Percentiles rank a stretch among this genome's conserved stretches.
Evolutionary conservation across 2,113 vertebrate species (phyloP).

Genomic region (Hymenochirus boettgeri): DNA sequence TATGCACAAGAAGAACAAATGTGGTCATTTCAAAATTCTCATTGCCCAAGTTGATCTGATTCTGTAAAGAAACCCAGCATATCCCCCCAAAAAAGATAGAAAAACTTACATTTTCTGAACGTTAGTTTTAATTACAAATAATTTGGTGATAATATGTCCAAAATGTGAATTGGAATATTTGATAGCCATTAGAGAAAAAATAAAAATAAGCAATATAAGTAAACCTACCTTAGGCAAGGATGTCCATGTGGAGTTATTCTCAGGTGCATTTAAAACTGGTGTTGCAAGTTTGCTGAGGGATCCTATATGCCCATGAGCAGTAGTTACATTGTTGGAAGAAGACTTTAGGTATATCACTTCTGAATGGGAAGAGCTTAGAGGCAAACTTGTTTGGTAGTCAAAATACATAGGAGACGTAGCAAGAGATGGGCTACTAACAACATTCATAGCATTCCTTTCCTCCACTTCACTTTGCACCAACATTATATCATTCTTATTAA

Average conservation of each 20-base stretch:
- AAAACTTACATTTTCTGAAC: too few relatives aligned
- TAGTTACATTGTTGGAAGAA: slow-evolving; percentile 92
- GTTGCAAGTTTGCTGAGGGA: slow-evolving; percentile 96
- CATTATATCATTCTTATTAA: slow-evolving; percentile 98
- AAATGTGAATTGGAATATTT: background rate
- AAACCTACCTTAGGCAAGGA: slow-evolving; percentile 97
- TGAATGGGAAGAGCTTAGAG: slow-evolving; percentile 96
- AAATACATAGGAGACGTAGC: slow-evolving; percentile 99
- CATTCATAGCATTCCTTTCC: slow-evolving; percentile 97
- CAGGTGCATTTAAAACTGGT: slow-evolving; percentile 87
- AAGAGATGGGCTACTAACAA: slow-evolving; percentile 97
- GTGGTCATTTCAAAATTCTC: too few relatives aligned
- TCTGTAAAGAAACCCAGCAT: too few relatives aligned
- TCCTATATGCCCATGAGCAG: slow-evolving; percentile 91
- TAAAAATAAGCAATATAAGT: too few relatives aligned
- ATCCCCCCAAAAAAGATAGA: too few relatives aligned
- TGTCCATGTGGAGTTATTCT: slow-evolving; percentile 88
- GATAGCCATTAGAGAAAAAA: background rate
- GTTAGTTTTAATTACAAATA: too few relatives aligned
- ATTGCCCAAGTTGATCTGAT: too few relatives aligned
- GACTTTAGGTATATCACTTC: slow-evolving; percentile 99
- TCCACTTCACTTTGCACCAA: slow-evolving; percentile 97
- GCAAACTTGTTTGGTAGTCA: slow-evolving; percentile 97
- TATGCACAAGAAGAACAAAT: too few relatives aligned
- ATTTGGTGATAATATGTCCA: too few relatives aligned